Base-by-base conservation (phyloP, 2,797 vertebrate species). In the Syndactyla subalaris region DNA sequence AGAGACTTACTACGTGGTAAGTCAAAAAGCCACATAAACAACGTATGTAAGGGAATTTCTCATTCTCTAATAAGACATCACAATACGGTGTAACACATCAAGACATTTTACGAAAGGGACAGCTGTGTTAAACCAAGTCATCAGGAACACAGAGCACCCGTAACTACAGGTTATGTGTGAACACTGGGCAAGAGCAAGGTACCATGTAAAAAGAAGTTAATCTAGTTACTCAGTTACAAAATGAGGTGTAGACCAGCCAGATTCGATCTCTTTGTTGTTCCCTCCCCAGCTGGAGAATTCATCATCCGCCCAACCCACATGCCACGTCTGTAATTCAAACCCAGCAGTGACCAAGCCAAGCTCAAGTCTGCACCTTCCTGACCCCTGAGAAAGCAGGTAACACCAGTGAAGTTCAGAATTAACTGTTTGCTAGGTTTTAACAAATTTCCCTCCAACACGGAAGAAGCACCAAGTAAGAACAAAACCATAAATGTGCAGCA, bases 401-500 rank as follows among this genome's bases (percentile, higher is more conserved):
- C 48, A 95, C n/a, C 58, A 88, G 14, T 49, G 23, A 79, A 84
- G 45, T 67, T 82, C 84, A 92, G 73, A 94, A 92, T 27, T 52
- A 81, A 84, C 48, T 51, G 51, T 86, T 71, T 70, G 55, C n/a
- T 41, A 22, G 16, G 2, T 83, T 93, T 76, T 9, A 1, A 27
- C 71, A 65, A 77, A 62, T 62, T 92, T 68, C 41, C 78, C 57
- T 57, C 57, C 5, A 3, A 87, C 4, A 8, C 3, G 2, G 12
- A 77, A 85, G n/a, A 70, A 63, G 39, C 22, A 54, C 10, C 73
- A 75, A 57, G 16, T 63, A 46, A 88, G 66, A 92, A 73, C 45
- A 49, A 41, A 84, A 82, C 49, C 32, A 29, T 0, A 45, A 55
- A 66, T 0, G 1, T 4, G 26, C n/a, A 73, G 34, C 59, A 55